Evolutionary conservation across 2,113 vertebrate genomes (phyloP), one percentile per base, ranked within the genome.

Genomic region (Argyrosomus japonicus): DNA sequence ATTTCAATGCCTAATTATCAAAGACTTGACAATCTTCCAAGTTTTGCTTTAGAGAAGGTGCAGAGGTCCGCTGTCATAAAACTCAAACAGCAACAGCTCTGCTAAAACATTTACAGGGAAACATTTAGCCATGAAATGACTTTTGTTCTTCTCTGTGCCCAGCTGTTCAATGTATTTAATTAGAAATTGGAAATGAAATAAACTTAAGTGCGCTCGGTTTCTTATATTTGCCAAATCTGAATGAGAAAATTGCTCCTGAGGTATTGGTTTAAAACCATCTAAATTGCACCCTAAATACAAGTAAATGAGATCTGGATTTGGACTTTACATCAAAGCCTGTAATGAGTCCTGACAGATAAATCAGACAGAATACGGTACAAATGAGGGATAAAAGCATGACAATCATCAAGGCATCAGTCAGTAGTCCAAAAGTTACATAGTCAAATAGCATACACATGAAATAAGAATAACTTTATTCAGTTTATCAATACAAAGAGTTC

Each of bases 381-480:
- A 84, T 63, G 65, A 81, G 69, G 75, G 32, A 81, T 78, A 60
- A 76, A 86, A 86, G 48, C 64, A 87, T 40, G 47, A 75, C 45
- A 68, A 7, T 77, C 36, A 80, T 69, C 17, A 81, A 51, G 9
- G 14, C 85, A 79, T 70, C 73, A 91, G 43, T 71, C 47, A 68
- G n/a, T 15, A 62, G 21, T 67, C 25, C 64, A 75, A 70, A 57
- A 40, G 51, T 71, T 58, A 90, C 79, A 82, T 64, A 77, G 43
- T 77, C 62, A 92, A 63, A 88, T 80, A 63, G 40, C 82, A 90
- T 27, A 89, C 82, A 87, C 87, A 72, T 69, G 32, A 84, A 71
- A 86, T 21, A 67, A 82, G 53, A 85, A 83, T 36, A 57, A 89
- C 88, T 94, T 93, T 94, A 93, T 92, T 93, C 43, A 88, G 71